Conservation (phyloP, 2,113 vertebrate species). For the human region GRCh38 chr12:98163001-98163500, state of each 20-base stretch:
- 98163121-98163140: constrained; percentile 39
- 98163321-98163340: neutral
- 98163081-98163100: constrained; percentile 17
- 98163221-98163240: neutral
- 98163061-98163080: neutral
- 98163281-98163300: neutral
- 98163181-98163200: neutral
- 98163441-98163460: neutral
- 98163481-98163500: neutral
- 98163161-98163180: constrained; percentile 41
- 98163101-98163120: constrained; percentile 25
- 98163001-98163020: neutral
- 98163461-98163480: neutral
- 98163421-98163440: constrained; percentile 38
- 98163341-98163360: neutral
- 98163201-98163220: neutral
- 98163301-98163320: neutral
- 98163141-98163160: constrained; percentile 13
- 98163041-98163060: constrained; percentile 37
- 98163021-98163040: neutral
- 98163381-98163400: neutral
- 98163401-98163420: constrained; percentile 30
- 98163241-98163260: neutral
- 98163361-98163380: constrained; percentile 35
- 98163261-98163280: neutral